phyloP scores from a whole-genome alignment of 1,140 invertebrate species.

The Tribolium madens region DNA sequence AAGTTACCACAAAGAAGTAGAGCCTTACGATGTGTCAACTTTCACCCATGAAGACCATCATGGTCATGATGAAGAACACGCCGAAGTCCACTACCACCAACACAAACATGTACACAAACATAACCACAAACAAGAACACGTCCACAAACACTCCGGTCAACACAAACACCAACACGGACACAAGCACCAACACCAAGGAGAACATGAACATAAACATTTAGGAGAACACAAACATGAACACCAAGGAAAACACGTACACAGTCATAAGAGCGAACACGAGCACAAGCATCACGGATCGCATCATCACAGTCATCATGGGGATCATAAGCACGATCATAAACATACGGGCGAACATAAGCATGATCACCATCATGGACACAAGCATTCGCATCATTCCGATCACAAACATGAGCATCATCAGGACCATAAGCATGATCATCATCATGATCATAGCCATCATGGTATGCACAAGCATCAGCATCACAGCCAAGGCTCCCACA shows the following conservation, averaged over 20 bases:
- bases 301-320: slow-evolving; percentile 46
- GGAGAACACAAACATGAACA: slow-evolving; percentile 50
- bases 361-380: slow-evolving; percentile 42
- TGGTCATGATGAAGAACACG: slow-evolving; percentile 47
- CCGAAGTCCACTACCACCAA: slow-evolving; percentile 55
- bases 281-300: slow-evolving; percentile 45
- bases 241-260: slow-evolving; percentile 39
- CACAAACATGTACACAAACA: slow-evolving; percentile 57
- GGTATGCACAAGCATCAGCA: slow-evolving; percentile 47
- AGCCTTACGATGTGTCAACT: slow-evolving; percentile 43
- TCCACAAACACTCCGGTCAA: slow-evolving; percentile 51
- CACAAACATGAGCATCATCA: slow-evolving; percentile 50
- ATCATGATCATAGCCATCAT: slow-evolving; percentile 48
- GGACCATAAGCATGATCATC: slow-evolving; percentile 49
- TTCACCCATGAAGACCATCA: slow-evolving; percentile 44
- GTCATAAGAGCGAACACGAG: slow-evolving; percentile 46
- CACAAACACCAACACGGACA: slow-evolving; percentile 53
- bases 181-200: slow-evolving; percentile 49
- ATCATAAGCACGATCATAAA: slow-evolving; percentile 50
- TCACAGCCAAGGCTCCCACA: slow-evolving; percentile 25
- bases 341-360: slow-evolving; percentile 41
- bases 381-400: slow-evolving; percentile 44
- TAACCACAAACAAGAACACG: slow-evolving; percentile 54
- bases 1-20: slow-evolving; percentile 53
- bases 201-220: slow-evolving; percentile 49